Base-by-base conservation (phyloP, 2,888 invertebrate species). In the Erannis defoliaria region DNA sequence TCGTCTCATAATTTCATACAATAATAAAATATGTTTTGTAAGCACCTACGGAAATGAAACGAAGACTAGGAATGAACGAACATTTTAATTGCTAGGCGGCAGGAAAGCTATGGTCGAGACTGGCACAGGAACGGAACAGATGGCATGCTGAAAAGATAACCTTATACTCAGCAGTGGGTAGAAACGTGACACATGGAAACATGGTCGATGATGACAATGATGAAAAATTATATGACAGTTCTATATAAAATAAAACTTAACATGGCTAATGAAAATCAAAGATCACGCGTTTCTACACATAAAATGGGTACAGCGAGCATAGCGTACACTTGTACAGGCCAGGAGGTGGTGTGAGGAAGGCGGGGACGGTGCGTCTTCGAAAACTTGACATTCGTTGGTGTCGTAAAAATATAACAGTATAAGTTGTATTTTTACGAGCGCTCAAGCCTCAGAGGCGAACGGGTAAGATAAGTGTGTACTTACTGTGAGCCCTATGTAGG, bases 391-490 rank as follows among this genome's bases (percentile, higher is more conserved):
- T 89, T 90, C 86, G 89, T 85, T 86, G 80, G 80, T 80, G 82
- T 86, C 88, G 85, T 90, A 89, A 91, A 90, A 90, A 88, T 87
- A 87, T 90, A 89, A 90, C 85, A 84, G 81, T 83, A 82, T 84
- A 88, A 89, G 84, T 90, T 90, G 84, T 86, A 84, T 87, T 89
- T 81, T 90, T 90, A 90, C 82, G 89, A 87, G 78, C 81, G 75
- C 75, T 80, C 78, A 80, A 81, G 80, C 78, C 78, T 76, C 80
- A 68, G 73, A 80, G 80, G 75, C 76, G 78, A 83, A 79, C 80
- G 77, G 75, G 72, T 70, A 74, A 82, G 82, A 71, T 69, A 68
- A 73, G 67, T 67, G 66, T 67, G 57, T 66, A 64, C 69, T 63
- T 63, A 69, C 64, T 51, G 61, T 46, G 63, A 56, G 48, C 45